These are phyloP conservation scores for Archaeoteleia sp. DNA, from an alignment of 2,888 invertebrate genomes.

Conservation along the genomic window DNA sequence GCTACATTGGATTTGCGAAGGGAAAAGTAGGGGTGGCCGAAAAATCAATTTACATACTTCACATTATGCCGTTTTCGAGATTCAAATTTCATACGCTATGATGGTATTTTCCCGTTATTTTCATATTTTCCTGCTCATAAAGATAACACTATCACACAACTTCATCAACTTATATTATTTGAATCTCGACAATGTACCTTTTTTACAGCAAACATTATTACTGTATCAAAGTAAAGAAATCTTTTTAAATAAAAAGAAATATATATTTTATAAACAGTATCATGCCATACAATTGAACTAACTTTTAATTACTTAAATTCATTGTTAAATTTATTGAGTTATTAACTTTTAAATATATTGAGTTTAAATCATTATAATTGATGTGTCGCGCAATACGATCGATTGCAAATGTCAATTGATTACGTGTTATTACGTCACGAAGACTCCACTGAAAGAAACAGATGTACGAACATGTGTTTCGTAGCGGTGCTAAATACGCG, in stretches of 20 bases:
- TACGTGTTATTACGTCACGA: slow-evolving; percentile 27
- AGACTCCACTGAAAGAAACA: slow-evolving; percentile 45
- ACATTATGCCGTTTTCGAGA: slow-evolving; percentile 41
- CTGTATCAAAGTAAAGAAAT: no score
- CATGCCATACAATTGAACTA: no score
- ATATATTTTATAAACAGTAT: no score
- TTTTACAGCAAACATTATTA: no score
- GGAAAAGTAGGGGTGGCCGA: slow-evolving; percentile 40
- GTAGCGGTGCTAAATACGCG: slow-evolving; percentile 60
- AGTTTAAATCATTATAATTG: no score
- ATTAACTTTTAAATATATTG: no score
- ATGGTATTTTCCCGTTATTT: slow-evolving; percentile 28
- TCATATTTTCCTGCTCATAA: not conserved
- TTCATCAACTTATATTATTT: slow-evolving; percentile 17
- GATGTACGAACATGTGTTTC: slow-evolving; percentile 67
- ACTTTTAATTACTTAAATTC: no score
- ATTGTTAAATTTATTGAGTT: no score
- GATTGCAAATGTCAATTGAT: slow-evolving; percentile 24
- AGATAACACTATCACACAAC: slow-evolving; percentile 6
- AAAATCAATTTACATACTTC: slow-evolving; percentile 49
- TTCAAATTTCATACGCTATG: slow-evolving; percentile 39
- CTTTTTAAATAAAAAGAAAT: no score
- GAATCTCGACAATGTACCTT: slow-evolving; percentile 19
- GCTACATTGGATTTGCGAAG: slow-evolving; percentile 57
- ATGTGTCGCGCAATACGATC: not conserved